Base-by-base conservation (phyloP, 2,113 vertebrate genomes). In the Crotalus tigris region DNA sequence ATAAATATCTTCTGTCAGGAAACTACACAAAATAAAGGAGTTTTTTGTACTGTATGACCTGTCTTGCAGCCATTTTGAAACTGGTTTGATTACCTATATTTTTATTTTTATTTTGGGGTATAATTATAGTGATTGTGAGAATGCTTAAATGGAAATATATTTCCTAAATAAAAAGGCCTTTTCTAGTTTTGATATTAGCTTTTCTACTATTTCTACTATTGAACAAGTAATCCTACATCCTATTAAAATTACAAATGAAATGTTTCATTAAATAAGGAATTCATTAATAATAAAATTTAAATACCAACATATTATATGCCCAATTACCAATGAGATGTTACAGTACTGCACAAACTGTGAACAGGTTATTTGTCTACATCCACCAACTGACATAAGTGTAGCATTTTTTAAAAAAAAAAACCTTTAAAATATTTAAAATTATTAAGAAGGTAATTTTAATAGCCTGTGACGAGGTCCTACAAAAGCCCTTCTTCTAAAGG, bases 51-150 rank as follows among this genome's bases (percentile, higher is more conserved):
- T 75, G 51, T 15, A 24, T 23, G 54, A 54, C 29, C 15, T 87
- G 12, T 53, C 51, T 39, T 51, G 49, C 15, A 87, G 51, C 46
- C 46, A 53, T 6, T 26, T 87, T 87, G 46, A 87, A 51, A 26
- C 49, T 53, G 24, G 24, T 51, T 53, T 87, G 24, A 87, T 87
- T 87, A 88, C 8, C 29, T 54, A n/a, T 15, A 33, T 55, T 21
- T 54, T 69, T 13, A 13, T 64, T 64, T 88, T 88, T 33, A 39
- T 39, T 88, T 57, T 87, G 46, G 13, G 11, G 4, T 94, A 95
- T 94, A 95, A 94, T 94, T 90, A 95, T 93, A 96, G 93, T 95
- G 95, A 95, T 94, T 95, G 94, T 95, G 95, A 95, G 94, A 95
- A 95, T 96, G 95, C 92, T 23, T n/a, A 26, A 39, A 90, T 23